Percentiles rank a stretch among this genome's conserved stretches.
Evolutionary conservation across 2,797 vertebrate genomes (phyloP).

Genomic region (Pseudomugil tenellus): DNA sequence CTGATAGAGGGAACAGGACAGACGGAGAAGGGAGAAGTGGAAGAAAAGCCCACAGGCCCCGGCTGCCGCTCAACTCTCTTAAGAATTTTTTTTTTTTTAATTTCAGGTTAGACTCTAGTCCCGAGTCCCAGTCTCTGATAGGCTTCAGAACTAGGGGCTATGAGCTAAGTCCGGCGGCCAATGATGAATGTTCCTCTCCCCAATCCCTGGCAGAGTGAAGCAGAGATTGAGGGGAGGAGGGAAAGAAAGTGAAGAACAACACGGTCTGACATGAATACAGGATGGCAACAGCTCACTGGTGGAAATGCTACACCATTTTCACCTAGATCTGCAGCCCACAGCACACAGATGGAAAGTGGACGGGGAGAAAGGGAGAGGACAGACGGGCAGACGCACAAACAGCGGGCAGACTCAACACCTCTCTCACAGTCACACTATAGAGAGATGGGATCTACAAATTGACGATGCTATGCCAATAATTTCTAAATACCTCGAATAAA

Average conservation of each 20-base stretch:
- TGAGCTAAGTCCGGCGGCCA: constrained; percentile 53
- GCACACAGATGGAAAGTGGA: constrained; percentile 74
- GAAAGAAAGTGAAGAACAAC: constrained; percentile 62
- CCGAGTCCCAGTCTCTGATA: constrained; percentile 50
- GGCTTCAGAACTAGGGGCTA: constrained; percentile 61
- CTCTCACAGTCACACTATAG: constrained; percentile 61
- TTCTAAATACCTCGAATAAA: constrained; percentile 39
- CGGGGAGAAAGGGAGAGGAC: constrained; percentile 65
- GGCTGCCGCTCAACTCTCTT: constrained; percentile 61
- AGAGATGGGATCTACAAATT: constrained; percentile 50
- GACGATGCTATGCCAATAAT: constrained; percentile 47
- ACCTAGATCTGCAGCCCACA: constrained; percentile 79
- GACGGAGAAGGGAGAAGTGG: constrained; percentile 24
- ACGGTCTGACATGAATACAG: constrained; percentile 72
- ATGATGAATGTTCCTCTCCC: constrained; percentile 60
- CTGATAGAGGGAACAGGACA: constrained; percentile 16
- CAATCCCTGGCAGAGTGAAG: constrained; percentile 61
- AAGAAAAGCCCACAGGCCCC: constrained; percentile 52
- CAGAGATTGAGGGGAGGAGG: constrained; percentile 53
- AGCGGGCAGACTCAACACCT: constrained; percentile 74
- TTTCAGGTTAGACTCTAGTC: constrained; percentile 58
- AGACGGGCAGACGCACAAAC: constrained; percentile 67
- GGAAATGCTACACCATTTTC: constrained; percentile 82
- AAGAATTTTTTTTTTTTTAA: constrained; percentile 64
- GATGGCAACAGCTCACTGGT: constrained; percentile 80